phyloP scores from a whole-genome alignment of 1,140 invertebrate genomes.

The Mamestra configurata region DNA sequence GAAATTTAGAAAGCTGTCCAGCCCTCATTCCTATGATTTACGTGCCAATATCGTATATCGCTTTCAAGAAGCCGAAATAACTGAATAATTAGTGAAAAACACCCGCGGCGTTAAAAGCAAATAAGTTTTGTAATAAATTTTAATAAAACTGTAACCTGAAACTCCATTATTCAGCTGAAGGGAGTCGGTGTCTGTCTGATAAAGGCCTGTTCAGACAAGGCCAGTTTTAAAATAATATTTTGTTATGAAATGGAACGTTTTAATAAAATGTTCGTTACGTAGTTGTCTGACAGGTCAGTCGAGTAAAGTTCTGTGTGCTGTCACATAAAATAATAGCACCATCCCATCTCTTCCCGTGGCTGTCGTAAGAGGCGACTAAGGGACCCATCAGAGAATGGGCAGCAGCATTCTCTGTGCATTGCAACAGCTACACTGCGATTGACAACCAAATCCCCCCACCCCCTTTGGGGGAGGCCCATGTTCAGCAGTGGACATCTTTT shows the following conservation, averaged over 20 bases:
- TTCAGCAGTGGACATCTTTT: no score
- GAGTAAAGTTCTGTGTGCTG: no score
- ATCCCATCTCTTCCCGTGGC: no score
- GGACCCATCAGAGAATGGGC: no score
- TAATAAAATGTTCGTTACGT: no score
- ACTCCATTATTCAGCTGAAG: constrained; percentile 51
- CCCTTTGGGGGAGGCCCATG: no score
- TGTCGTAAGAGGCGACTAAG: no score
- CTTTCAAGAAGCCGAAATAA: constrained; percentile 34
- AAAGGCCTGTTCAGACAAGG: constrained; percentile 22
- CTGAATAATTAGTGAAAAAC: constrained; percentile 52
- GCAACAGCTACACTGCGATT: no score
- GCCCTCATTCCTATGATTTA: constrained; percentile 42
- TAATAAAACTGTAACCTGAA: constrained; percentile 56
- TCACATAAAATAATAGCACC: no score
- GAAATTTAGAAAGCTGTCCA: not conserved
- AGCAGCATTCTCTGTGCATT: no score
- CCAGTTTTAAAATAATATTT: constrained; percentile 18
- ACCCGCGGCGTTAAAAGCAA: constrained; percentile 52
- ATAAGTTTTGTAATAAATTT: constrained; percentile 60
- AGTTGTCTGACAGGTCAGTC: no score
- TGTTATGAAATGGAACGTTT: not conserved
- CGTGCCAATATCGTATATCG: constrained; percentile 52
- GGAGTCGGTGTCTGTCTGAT: constrained; percentile 38
- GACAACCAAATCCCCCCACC: no score